Conservation (phyloP, 2,888 invertebrate genomes). For the Hydrotaea cyrtoneurina region DNA sequence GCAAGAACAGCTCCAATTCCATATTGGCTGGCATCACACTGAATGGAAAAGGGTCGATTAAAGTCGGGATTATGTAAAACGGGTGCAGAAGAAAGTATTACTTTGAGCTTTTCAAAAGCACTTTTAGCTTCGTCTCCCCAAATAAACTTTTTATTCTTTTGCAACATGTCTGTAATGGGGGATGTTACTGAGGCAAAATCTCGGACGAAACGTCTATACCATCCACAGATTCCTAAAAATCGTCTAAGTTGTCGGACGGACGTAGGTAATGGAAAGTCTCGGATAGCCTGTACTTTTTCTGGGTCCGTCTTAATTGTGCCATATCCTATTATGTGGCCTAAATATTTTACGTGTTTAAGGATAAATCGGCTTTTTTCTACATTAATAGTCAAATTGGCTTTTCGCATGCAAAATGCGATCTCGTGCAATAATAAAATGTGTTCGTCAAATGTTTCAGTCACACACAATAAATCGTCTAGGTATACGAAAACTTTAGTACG, state of each 20-base stretch:
- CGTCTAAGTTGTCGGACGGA: not conserved
- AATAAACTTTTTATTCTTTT: no score
- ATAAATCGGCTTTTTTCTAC: not conserved
- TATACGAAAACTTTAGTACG: constrained; percentile 25
- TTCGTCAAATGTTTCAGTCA: not conserved
- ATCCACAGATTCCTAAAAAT: not conserved
- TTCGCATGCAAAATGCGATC: no score
- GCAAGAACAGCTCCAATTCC: no score
- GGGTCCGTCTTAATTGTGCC: no score
- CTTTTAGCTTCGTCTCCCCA: no score
- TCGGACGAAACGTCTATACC: constrained; percentile 12
- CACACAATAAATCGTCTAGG: not conserved
- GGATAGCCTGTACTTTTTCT: not conserved
- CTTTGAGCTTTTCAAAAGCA: not conserved
- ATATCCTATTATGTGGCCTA: no score
- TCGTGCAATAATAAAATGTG: no score
- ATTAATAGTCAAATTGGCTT: not conserved
- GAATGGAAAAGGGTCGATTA: not conserved
- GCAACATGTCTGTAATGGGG: no score
- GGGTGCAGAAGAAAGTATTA: not conserved
- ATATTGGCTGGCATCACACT: no score
- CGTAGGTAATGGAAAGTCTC: not conserved
- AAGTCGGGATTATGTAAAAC: not conserved
- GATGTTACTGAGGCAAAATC: no score
- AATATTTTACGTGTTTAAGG: no score